Evolutionary conservation across 2,113 vertebrate species (phyloP).

Genomic region (Triplophysa tibetana): DNA sequence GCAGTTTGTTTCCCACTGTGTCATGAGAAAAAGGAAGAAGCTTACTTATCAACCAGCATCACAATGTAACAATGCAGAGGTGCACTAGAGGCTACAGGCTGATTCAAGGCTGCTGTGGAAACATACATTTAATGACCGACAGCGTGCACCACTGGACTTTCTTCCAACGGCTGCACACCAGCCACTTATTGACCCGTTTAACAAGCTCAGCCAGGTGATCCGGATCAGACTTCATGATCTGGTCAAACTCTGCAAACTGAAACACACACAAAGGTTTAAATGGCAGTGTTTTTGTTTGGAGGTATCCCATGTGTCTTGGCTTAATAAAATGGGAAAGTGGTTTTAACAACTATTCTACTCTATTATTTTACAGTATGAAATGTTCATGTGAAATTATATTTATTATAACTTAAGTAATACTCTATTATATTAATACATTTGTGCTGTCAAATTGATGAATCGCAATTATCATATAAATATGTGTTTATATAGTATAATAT

Average conservation of each 20-base stretch:
- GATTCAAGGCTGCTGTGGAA: neutral
- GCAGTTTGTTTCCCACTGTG: constrained; percentile 95
- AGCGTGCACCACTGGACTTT: constrained; percentile 96
- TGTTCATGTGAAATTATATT: too few species aligned
- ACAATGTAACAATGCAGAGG: neutral
- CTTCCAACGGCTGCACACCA: constrained; percentile 94
- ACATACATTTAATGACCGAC: constrained; percentile 93
- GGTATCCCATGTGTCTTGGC: neutral
- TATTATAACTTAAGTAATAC: too few species aligned
- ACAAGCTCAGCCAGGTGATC: constrained; percentile 93
- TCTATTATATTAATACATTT: too few species aligned
- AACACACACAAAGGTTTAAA: constrained; percentile 13
- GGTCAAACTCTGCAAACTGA: constrained; percentile 98
- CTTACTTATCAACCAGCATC: constrained; percentile 36
- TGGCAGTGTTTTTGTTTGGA: neutral
- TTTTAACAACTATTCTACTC: neutral
- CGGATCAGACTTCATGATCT: constrained; percentile 99
- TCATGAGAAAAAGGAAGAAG: constrained; percentile 33
- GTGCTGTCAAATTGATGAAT: too few species aligned
- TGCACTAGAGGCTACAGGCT: neutral
- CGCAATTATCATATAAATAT: too few species aligned
- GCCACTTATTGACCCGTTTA: constrained; percentile 92
- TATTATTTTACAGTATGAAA: too few species aligned
- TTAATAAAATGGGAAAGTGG: neutral
- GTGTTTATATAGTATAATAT: too few species aligned